A percentile compares a stretch with the other conserved stretches of the same genome.
These are phyloP conservation scores for Chrosomus eos DNA, from an alignment of 2,797 vertebrate genomes.

Conservation along the genomic window DNA sequence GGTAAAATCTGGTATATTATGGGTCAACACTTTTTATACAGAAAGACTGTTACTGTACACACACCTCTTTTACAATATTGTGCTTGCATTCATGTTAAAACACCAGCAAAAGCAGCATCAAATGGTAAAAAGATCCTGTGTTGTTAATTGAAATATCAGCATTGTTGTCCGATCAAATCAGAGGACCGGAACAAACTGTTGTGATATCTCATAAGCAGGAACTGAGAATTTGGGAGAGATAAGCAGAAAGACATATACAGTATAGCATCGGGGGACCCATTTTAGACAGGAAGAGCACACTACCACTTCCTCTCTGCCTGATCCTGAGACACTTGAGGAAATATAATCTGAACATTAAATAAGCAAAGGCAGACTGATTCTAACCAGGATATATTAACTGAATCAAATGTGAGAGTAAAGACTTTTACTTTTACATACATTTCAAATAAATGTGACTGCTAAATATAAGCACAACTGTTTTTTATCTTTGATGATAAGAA, in stretches of 20 bases:
- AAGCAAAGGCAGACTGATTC: slow-evolving; percentile 32
- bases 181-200: neutral
- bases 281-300: slow-evolving; percentile 54
- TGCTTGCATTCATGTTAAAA: neutral
- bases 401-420: neutral
- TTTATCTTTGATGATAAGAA: neutral
- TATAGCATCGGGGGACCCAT: slow-evolving; percentile 16
- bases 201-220: slow-evolving; percentile 11
- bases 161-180: neutral
- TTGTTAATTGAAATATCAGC: neutral
- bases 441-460: neutral
- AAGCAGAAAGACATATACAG: slow-evolving; percentile 65
- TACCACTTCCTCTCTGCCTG: slow-evolving; percentile 36
- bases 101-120: neutral
- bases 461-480: neutral
- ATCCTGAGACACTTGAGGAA: neutral
- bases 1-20: too few species aligned
- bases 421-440: neutral
- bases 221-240: slow-evolving; percentile 50
- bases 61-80: neutral
- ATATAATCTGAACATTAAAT: slow-evolving; percentile 34
- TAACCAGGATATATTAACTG: neutral
- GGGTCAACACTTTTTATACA: too few species aligned
- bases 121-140: slow-evolving; percentile 42
- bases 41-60: neutral